Percentiles rank a stretch among this genome's conserved stretches.
Conservation (phyloP, 2,113 vertebrate genomes). For the Platycercus adscitus region DNA sequence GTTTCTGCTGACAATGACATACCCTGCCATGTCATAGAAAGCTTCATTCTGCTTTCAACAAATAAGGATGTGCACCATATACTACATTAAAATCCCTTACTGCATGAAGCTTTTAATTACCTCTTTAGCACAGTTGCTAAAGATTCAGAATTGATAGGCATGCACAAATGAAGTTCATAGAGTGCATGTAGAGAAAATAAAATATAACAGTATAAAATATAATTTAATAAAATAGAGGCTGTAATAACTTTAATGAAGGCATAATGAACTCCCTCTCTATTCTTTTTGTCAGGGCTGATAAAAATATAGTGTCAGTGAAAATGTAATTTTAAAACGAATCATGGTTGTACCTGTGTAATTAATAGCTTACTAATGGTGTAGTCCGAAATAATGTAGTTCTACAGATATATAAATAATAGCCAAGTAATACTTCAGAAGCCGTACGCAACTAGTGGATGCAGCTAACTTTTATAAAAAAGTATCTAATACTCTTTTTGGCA, state of each 20-base stretch:
- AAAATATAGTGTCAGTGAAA: not conserved
- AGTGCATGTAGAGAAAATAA: not conserved
- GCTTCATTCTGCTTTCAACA: not conserved
- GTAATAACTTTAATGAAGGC: not conserved
- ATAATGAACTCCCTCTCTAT: not conserved
- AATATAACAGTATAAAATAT: not conserved
- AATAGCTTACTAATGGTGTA: not conserved
- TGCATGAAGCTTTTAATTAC: not conserved
- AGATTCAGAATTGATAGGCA: not conserved
- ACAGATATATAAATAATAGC: not conserved
- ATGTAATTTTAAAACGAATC: not conserved
- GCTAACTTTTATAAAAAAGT: not conserved
- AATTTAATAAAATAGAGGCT: not conserved
- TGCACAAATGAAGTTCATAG: not conserved
- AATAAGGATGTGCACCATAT: not conserved
- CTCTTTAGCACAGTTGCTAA: not conserved
- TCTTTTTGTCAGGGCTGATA: not conserved
- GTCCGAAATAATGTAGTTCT: not conserved
- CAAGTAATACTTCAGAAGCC: not conserved
- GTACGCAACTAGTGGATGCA: not conserved
- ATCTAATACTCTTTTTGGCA: not conserved
- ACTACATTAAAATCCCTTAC: not conserved
- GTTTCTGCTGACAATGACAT: not conserved
- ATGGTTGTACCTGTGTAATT: not conserved
- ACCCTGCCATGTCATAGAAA: not conserved